Base-by-base conservation (phyloP, 2,888 invertebrate genomes). In the Biston betularia region DNA sequence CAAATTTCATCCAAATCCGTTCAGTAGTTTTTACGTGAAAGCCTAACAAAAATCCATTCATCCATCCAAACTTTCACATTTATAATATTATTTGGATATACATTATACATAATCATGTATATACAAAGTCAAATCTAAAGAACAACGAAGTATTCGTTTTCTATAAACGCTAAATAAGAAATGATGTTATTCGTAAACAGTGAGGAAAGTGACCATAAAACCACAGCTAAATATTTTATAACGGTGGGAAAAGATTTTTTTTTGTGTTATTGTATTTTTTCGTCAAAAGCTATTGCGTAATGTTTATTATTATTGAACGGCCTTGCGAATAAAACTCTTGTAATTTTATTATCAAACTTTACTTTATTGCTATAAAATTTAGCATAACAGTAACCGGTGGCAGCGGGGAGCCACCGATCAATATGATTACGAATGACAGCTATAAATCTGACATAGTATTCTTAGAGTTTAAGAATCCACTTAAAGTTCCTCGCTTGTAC, bases 221-320 rank as follows among this genome's bases (percentile, higher is more conserved):
- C 50, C 57, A 68, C 63, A 61, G 63, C 60, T 70, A 68, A 68
- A 73, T 65, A 60, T 64, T 63, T 70, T 68, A 72, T 60, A 59
- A 65, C 68, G 52, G 70, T 75, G 73, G 70, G 73, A 73, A 74
- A 69, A 63, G 62, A 46, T 40, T 45, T 50, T 42, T 66, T 60
- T 56, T 6, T 66, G 66, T 70, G 70, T 69, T 63, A 71, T 64
- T 71, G 46, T 64, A 59, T 75, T 62, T 64, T 70, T 74, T 72
- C 38, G 44, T 65, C 61, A 46, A 48, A 50, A 44, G 46, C 58
- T 60, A 52, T 65, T 62, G 52, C 46, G 34, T 63, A 62, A 66
- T 65, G 8, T 38, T 53, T 64, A 8, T 24, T 54, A 12, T 55
- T 44, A 65, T 72, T 52, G 57, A 62, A 68, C 66, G 70, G 68